Conservation (phyloP, 2,113 vertebrate species). For the Oryzias curvinotus region DNA sequence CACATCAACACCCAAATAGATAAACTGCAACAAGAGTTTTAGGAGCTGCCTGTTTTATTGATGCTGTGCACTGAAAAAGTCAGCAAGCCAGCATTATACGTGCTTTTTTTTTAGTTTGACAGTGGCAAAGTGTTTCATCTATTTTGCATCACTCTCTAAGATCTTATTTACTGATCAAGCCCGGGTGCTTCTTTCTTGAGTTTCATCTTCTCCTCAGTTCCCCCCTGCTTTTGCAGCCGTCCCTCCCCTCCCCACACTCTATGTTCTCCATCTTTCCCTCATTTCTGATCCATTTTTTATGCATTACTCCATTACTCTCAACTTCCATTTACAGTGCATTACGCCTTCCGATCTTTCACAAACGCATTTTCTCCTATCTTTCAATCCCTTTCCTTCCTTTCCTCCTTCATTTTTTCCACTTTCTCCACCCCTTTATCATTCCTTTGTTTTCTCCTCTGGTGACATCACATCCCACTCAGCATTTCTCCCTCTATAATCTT, state of each 20-base stretch:
- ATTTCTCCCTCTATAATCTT: conserved; percentile 26
- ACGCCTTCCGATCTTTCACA: conserved; percentile 55
- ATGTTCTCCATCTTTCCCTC: conserved; percentile 49
- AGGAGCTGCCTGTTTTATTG: conserved; percentile 34
- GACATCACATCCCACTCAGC: conserved; percentile 46
- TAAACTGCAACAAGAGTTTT: conserved; percentile 47
- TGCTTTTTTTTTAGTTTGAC: conserved; percentile 31
- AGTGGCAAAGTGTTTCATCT: conserved; percentile 42
- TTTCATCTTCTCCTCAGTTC: conserved; percentile 40
- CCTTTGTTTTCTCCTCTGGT: conserved; percentile 54
- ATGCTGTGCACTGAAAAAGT: conserved; percentile 29
- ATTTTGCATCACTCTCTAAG: conserved; percentile 20
- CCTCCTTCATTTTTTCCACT: conserved; percentile 6
- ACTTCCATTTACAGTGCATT: conserved; percentile 69
- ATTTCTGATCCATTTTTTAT: conserved; percentile 77
- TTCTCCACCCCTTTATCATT: conserved; percentile 52
- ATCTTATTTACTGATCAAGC: conserved; percentile 36
- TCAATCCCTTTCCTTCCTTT: conserved; percentile 29
- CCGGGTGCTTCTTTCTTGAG: conserved; percentile 10
- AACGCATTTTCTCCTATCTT: conserved; percentile 58
- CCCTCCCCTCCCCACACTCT: conserved; percentile 24
- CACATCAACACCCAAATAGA: conserved; percentile 23
- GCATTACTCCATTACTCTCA: conserved; percentile 69
- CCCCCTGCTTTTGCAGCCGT: conserved; percentile 16
- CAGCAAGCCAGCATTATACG: conserved; percentile 17